Conservation (phyloP, 2,113 vertebrate species). For the Trochalopteron elliotii region DNA sequence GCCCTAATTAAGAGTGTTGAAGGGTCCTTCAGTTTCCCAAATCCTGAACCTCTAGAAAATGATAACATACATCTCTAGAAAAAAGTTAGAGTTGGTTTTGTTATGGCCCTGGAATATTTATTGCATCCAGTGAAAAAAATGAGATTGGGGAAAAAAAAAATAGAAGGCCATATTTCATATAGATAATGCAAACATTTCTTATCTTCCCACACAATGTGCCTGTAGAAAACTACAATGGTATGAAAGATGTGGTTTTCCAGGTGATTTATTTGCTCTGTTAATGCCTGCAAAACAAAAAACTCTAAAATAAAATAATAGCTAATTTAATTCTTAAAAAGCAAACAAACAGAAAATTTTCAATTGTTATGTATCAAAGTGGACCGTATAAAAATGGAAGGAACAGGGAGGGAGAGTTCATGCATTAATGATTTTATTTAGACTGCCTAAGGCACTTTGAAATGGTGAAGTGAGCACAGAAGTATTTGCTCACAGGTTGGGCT, state of each 20-base stretch:
- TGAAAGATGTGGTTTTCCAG: background rate
- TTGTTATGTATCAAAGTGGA: background rate
- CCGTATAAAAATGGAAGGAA: background rate
- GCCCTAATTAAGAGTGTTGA: background rate
- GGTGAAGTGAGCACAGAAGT: accelerated
- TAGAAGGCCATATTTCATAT: background rate
- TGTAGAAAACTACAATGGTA: accelerated
- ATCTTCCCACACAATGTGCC: background rate
- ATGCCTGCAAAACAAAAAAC: background rate
- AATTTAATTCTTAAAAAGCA: background rate
- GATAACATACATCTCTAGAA: background rate
- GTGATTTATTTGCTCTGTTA: background rate
- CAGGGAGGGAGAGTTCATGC: background rate
- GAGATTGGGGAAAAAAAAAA: background rate
- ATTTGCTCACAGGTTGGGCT: background rate
- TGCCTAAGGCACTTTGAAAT: background rate
- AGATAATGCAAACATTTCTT: background rate
- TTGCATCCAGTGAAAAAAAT: background rate
- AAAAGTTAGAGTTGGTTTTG: background rate
- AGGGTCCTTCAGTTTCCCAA: background rate
- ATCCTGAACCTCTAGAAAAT: background rate
- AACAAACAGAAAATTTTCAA: background rate
- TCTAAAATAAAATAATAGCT: background rate
- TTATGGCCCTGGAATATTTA: background rate
- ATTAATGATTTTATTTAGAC: background rate